Evolutionary conservation across 1,140 invertebrate species (phyloP), one percentile per base, ranked within the genome.

Genomic region (Zophobas morio): DNA sequence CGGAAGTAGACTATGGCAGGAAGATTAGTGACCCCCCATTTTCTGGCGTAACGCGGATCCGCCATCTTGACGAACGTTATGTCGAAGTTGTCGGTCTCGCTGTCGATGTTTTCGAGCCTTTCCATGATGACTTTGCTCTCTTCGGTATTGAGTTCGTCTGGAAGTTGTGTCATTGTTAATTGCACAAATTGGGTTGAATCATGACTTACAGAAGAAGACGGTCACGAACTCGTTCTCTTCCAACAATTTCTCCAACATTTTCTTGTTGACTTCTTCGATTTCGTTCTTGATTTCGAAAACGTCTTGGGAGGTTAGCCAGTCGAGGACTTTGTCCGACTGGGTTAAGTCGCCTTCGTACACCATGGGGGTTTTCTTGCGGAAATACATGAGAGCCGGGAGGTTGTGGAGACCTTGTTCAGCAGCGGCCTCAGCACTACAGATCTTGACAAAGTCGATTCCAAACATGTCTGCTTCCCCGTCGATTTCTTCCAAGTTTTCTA

Each of bases 31-130:
- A 98, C 96, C n/a, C 96, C 96, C 94, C 96, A 98, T 87, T 98
- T 98, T 60, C 95, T 90, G 5, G 96, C 96, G 86, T 98, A 98
- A 56, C 96, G 90, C 0, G 94, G 89, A 86, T 98, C 96, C 35
- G 94, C 92, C 92, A 98, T 98, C 87, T 98, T 97, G 0, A 98
- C 96, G 87, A 98, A 97, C 1, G 96, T 97, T 63, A 98, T 98
- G 81, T 98, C 96, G 82, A 98, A 90, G 87, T 96, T 96, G 82
- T 98, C 96, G 0, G 95, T 96, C 88, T 98, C 96, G 78, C 93
- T 94, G 83, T 98, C 96, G 78, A 98, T 97, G 56, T 94, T 95
- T 86, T 98, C 96, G 47, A 98, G 84, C 84, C 94, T 96, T 80
- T 94, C 92, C 78, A 96, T 87, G 1, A 96, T 94, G 6, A 91